These are phyloP conservation scores for Ylistrum balloti DNA, from an alignment of 1,140 invertebrate species.

Conservation along the genomic window DNA sequence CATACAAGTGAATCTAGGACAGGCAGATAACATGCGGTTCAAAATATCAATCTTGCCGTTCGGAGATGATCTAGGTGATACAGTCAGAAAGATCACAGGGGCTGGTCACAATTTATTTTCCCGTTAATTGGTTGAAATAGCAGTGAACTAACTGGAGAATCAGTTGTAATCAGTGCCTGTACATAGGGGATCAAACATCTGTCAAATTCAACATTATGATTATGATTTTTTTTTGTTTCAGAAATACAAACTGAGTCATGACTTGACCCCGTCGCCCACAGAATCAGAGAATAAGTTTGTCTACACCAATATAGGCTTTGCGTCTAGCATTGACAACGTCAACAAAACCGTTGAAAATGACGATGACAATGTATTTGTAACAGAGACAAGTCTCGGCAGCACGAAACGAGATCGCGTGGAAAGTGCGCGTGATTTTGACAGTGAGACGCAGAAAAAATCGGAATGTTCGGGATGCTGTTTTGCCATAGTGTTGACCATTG, in stretches of 20 bases:
- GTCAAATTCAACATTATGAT: too few species aligned
- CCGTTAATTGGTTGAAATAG: too few species aligned
- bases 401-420: constrained; percentile 10
- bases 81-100: too few species aligned
- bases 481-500: background rate
- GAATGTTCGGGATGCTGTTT: background rate
- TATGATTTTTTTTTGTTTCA: background rate
- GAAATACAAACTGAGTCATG: constrained; percentile 25
- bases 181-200: too few species aligned
- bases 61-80: too few species aligned
- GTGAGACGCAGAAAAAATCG: background rate
- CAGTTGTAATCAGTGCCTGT: too few species aligned
- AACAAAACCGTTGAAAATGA: background rate
- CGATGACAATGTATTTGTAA: background rate
- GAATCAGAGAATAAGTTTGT: constrained; percentile 27
- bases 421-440: background rate
- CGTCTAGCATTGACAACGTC: background rate
- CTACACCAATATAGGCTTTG: background rate
- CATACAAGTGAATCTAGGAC: too few species aligned
- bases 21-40: too few species aligned
- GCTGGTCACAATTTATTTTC: too few species aligned
- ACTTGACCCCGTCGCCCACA: background rate
- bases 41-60: too few species aligned
- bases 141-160: too few species aligned
- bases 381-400: background rate